phyloP scores from a whole-genome alignment of 92 coral and sea anemone species.

The Phymanthus crucifer region DNA sequence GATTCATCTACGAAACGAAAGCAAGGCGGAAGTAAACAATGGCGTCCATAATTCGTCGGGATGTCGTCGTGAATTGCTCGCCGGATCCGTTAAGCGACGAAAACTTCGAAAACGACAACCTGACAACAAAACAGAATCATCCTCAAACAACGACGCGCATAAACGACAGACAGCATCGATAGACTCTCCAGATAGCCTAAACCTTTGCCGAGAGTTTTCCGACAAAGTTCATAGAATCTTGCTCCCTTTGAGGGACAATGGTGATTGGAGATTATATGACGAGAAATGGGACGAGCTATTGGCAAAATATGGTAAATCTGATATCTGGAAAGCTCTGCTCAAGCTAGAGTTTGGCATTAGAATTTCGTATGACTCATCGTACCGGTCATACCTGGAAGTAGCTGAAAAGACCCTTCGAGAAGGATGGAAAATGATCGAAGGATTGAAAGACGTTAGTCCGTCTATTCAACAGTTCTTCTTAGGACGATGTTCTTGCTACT shows the following conservation, averaged over 20 bases:
- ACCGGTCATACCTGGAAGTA: not conserved
- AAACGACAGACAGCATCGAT: not conserved
- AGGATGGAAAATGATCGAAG: conserved; percentile 3
- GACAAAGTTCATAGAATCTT: conserved; percentile 22
- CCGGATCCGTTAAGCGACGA: not conserved
- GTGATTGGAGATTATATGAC: conserved; percentile 43
- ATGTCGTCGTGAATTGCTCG: not conserved
- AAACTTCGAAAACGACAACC: not conserved
- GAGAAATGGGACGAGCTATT: conserved; percentile 23
- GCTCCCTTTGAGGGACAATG: conserved; percentile 39
- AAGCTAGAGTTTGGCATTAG: conserved; percentile 41
- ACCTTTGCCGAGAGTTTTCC: not conserved
- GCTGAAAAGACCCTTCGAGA: conserved; percentile 34
- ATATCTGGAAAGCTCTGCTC: conserved; percentile 21
- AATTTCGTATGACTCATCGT: conserved; percentile 19
- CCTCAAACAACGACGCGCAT: too few species aligned
- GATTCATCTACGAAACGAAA: not conserved
- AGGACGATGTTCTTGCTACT: not conserved
- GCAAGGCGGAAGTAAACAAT: not conserved
- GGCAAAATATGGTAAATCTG: not conserved
- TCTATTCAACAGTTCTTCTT: not conserved
- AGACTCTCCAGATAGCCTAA: not conserved
- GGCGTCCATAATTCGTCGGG: not conserved
- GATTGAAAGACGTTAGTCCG: not conserved
- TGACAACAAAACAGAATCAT: too few species aligned